Percentiles rank a stretch among this genome's conserved stretches.
Conservation (phyloP, 2,113 vertebrate species). For the Limanda limanda region DNA sequence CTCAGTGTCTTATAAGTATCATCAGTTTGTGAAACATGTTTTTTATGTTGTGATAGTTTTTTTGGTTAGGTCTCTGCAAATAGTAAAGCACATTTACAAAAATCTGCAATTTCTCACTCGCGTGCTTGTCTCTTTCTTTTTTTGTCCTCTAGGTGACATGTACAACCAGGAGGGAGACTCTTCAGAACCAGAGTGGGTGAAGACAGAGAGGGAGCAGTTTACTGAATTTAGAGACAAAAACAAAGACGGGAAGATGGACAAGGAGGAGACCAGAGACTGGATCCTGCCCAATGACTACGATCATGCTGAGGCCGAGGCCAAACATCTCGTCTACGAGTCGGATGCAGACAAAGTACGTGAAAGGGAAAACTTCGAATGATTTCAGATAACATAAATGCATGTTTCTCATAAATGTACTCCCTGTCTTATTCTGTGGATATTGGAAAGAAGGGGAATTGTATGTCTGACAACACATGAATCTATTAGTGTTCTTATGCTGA, state of each 20-base stretch:
- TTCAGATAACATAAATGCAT: not conserved
- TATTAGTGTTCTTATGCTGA: too few relatives aligned
- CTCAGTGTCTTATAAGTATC: not conserved
- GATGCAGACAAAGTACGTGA: conserved; percentile 90
- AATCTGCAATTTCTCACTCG: not conserved
- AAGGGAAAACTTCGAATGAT: not conserved
- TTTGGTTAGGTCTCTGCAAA: not conserved
- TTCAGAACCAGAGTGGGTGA: conserved; percentile 96
- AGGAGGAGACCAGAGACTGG: conserved; percentile 96
- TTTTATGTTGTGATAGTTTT: not conserved
- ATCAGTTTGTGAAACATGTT: fast-evolving
- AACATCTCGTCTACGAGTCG: conserved; percentile 95
- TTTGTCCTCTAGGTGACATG: conserved; percentile 89
- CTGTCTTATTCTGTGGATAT: not conserved
- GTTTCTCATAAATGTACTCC: not conserved
- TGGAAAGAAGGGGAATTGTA: not conserved
- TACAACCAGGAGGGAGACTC: conserved; percentile 92
- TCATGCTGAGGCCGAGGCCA: conserved; percentile 95
- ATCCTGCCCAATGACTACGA: conserved; percentile 97
- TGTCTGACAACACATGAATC: too few relatives aligned
- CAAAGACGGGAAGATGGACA: conserved; percentile 96
- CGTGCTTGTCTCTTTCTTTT: not conserved
- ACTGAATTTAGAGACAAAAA: conserved; percentile 96
- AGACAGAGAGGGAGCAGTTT: conserved; percentile 94
- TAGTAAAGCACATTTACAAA: not conserved